Percentiles rank a stretch among this genome's conserved stretches.
Conservation (phyloP, 2,113 vertebrate genomes). For the Gallinago undulata region DNA sequence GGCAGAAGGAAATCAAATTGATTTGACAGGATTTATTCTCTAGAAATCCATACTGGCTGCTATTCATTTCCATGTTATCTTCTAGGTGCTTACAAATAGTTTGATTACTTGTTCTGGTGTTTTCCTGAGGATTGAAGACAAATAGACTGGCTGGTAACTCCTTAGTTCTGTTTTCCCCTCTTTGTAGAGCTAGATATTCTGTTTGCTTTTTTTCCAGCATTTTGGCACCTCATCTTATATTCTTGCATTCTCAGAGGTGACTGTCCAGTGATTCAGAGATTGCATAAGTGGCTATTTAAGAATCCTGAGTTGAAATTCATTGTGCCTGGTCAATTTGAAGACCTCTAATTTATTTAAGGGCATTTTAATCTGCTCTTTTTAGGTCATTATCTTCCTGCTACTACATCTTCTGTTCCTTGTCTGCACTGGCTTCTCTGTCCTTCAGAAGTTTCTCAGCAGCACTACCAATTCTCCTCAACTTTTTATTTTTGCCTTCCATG, state of each 20-base stretch:
- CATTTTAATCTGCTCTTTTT: not conserved
- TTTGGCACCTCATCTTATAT: not conserved
- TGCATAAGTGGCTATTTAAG: not conserved
- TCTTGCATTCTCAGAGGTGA: not conserved
- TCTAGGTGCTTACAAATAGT: not conserved
- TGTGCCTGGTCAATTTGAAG: not conserved
- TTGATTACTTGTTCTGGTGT: conserved; percentile 2
- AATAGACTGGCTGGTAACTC: not conserved
- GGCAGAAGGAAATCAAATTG: conserved; percentile 19
- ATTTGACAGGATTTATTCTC: conserved; percentile 39
- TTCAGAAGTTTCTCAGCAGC: not conserved
- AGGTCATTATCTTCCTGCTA: not conserved
- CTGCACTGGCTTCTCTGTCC: not conserved
- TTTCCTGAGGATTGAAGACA: conserved; percentile 5
- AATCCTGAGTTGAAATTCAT: not conserved
- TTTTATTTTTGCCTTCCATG: not conserved
- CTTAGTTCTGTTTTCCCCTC: not conserved
- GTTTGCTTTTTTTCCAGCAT: not conserved
- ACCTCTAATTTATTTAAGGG: not conserved
- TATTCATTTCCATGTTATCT: conserved; percentile 26
- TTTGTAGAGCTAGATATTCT: not conserved
- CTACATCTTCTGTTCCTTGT: not conserved
- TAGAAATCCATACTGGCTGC: not conserved
- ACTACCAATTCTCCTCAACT: not conserved
- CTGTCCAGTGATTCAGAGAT: not conserved